Evolutionary conservation across 2,888 invertebrate genomes (phyloP).

Genomic region (Stramonita haemastoma): DNA sequence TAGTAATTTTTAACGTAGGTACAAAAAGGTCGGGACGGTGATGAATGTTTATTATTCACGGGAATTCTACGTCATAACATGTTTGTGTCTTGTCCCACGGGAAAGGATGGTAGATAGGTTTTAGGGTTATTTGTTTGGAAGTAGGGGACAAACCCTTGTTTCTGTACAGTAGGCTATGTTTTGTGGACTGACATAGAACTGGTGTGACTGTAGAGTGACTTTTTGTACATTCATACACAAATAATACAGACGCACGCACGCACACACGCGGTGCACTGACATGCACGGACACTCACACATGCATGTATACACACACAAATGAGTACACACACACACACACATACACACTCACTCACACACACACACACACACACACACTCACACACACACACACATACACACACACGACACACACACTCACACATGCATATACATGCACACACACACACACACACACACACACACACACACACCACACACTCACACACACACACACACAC

Average conservation of each 20-base stretch:
- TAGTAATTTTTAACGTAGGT: too few species aligned
- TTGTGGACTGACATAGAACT: too few species aligned
- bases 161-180: too few species aligned
- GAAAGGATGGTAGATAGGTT: too few species aligned
- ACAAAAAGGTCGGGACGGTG: too few species aligned
- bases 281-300: neutral
- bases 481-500: neutral
- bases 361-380: neutral
- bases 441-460: slow-evolving; percentile 17
- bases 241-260: neutral
- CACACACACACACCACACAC: too few species aligned
- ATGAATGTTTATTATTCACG: too few species aligned
- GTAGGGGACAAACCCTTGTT: too few species aligned
- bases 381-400: neutral
- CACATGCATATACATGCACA: neutral
- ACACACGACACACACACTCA: neutral
- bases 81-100: too few species aligned
- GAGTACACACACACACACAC: neutral
- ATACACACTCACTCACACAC: neutral
- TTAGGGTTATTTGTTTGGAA: too few species aligned
- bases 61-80: too few species aligned
- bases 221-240: neutral
- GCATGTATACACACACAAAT: neutral
- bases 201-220: too few species aligned
- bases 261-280: neutral